These are phyloP conservation scores for Phrynocephalus forsythii DNA, from an alignment of 2,797 vertebrate genomes.

Conservation along the genomic window DNA sequence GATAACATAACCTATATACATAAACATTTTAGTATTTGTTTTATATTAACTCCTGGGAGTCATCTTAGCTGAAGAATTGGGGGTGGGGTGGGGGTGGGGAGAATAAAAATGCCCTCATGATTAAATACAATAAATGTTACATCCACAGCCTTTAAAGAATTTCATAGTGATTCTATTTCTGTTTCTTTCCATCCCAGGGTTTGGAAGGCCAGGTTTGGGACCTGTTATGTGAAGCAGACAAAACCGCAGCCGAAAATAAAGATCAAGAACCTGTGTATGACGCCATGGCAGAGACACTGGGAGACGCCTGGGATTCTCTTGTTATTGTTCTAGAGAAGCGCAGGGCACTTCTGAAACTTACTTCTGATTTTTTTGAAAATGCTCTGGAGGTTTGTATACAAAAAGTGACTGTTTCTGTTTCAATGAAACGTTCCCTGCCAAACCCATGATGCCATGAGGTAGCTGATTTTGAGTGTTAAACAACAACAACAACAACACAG, in stretches of 20 bases:
- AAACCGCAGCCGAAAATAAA: conserved; percentile 79
- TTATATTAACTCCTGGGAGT: neutral
- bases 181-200: conserved; percentile 68
- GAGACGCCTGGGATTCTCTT: conserved; percentile 83
- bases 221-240: conserved; percentile 84
- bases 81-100: too few species aligned
- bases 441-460: neutral
- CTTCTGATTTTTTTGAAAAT: conserved; percentile 84
- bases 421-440: neutral
- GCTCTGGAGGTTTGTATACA: conserved; percentile 83
- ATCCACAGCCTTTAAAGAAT: neutral
- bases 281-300: conserved; percentile 86
- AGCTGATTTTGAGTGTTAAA: neutral
- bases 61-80: neutral
- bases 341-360: conserved; percentile 80
- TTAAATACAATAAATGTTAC: neutral
- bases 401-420: neutral
- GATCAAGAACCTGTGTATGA: conserved; percentile 81
- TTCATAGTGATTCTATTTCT: neutral
- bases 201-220: conserved; percentile 83
- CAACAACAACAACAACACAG: neutral
- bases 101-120: too few species aligned
- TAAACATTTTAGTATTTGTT: neutral
- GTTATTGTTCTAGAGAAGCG: conserved; percentile 82
- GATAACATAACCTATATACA: too few species aligned